Conservation (phyloP, 92 coral and sea anemone genomes). For the Porites evermanni region DNA sequence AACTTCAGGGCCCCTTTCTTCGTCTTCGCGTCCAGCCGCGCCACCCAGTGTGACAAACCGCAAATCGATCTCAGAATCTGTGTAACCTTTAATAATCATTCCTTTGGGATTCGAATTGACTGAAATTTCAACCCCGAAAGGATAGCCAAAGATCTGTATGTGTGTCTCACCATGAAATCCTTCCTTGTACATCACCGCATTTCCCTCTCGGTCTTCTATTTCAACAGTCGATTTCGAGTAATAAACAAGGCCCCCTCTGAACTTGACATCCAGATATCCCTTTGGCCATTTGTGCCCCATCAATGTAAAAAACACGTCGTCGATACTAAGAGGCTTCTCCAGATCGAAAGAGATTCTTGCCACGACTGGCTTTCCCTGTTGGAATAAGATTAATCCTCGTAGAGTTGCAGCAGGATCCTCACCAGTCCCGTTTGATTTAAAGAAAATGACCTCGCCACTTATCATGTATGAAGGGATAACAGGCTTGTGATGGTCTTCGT, state of each 20-base stretch:
- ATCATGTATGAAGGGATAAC: not conserved
- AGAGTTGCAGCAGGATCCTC: slow-evolving; percentile 13
- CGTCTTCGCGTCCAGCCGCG: not conserved
- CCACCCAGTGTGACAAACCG: slow-evolving; percentile 3
- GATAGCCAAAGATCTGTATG: not conserved
- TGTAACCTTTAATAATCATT: slow-evolving; percentile 6
- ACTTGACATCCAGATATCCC: slow-evolving; percentile 27
- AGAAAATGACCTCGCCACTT: slow-evolving; percentile 13
- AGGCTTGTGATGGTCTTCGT: not conserved
- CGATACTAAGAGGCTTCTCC: slow-evolving; percentile 4
- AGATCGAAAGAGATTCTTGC: slow-evolving; percentile 6
- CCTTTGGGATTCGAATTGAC: not conserved
- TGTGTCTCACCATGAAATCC: slow-evolving; percentile 19
- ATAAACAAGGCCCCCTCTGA: slow-evolving; percentile 19
- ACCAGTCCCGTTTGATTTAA: not conserved
- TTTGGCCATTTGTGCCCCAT: slow-evolving; percentile 10
- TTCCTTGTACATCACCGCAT: slow-evolving; percentile 2
- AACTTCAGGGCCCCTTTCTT: slow-evolving; percentile 20
- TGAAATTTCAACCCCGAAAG: slow-evolving; percentile 8
- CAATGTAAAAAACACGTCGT: slow-evolving; percentile 20
- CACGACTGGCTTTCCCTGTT: slow-evolving; percentile 16
- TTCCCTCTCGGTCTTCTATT: not conserved
- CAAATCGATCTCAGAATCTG: slow-evolving; percentile 24
- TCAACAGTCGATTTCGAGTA: not conserved
- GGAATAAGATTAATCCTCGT: slow-evolving; percentile 1